Evolutionary conservation across 2,797 vertebrate species (phyloP).

Genomic region (Harpagifer antarcticus): DNA sequence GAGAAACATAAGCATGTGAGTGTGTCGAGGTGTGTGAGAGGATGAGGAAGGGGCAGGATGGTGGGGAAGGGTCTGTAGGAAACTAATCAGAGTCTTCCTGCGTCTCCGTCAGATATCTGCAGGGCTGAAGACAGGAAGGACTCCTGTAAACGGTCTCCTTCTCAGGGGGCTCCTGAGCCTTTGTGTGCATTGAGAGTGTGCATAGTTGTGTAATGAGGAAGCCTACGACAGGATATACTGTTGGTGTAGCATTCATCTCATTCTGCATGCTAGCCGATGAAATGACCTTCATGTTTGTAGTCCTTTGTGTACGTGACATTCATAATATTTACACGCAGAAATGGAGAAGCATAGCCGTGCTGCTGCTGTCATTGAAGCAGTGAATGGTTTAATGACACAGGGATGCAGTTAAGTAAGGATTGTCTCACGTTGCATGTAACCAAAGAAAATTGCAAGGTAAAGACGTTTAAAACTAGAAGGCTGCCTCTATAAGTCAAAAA

Average conservation of each 20-base stretch:
- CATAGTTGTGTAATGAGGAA: background rate
- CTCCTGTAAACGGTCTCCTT: slow-evolving; percentile 74
- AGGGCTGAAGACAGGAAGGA: slow-evolving; percentile 75
- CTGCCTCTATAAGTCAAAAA: no score
- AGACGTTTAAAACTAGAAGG: background rate
- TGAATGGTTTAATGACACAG: no score
- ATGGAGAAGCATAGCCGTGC: slow-evolving; percentile 26
- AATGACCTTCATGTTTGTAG: slow-evolving; percentile 30
- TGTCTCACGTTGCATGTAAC: background rate
- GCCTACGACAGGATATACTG: slow-evolving; percentile 24
- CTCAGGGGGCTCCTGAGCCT: slow-evolving; percentile 55
- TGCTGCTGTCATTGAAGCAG: no score
- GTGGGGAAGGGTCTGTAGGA: no score
- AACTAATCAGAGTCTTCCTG: slow-evolving; percentile 86
- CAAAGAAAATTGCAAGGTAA: background rate
- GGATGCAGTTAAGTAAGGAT: no score
- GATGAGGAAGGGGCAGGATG: slow-evolving; percentile 54
- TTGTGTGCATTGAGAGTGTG: slow-evolving; percentile 8
- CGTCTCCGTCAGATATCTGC: slow-evolving; percentile 60
- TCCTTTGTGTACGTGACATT: slow-evolving; percentile 28
- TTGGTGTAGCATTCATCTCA: background rate
- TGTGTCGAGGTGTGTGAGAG: slow-evolving; percentile 31
- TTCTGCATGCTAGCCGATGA: slow-evolving; percentile 6
- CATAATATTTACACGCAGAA: slow-evolving; percentile 57
- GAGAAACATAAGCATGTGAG: background rate